These are phyloP conservation scores for Tenthredo notha DNA, from an alignment of 2,888 invertebrate genomes.

Conservation along the genomic window DNA sequence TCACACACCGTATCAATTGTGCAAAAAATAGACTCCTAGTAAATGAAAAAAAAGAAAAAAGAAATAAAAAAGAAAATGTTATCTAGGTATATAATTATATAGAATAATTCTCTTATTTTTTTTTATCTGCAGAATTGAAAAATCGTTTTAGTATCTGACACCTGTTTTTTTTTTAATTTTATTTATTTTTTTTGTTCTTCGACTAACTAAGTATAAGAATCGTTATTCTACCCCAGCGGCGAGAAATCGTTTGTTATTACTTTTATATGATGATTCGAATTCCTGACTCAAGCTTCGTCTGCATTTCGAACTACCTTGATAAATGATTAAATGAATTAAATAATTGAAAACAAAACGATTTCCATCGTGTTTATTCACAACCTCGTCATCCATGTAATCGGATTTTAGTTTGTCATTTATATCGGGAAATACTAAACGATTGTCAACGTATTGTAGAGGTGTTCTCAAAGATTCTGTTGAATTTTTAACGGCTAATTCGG, in stretches of 20 bases:
- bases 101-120: background rate
- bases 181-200: background rate
- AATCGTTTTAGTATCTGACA: too few species aligned
- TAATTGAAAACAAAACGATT: slow-evolving; percentile 66
- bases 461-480: slow-evolving; percentile 43
- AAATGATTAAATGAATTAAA: slow-evolving; percentile 82
- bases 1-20: too few species aligned
- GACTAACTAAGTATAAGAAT: background rate
- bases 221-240: too few species aligned
- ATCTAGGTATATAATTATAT: background rate
- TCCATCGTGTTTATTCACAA: background rate
- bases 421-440: slow-evolving; percentile 62
- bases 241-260: background rate
- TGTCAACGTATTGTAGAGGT: slow-evolving; percentile 59
- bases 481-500: slow-evolving; percentile 57
- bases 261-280: slow-evolving; percentile 76
- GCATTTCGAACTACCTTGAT: slow-evolving; percentile 83
- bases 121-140: too few species aligned
- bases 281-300: slow-evolving; percentile 81
- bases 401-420: background rate
- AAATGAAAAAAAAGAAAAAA: background rate
- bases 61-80: background rate
- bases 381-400: background rate
- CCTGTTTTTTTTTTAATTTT: background rate
- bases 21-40: background rate